These are phyloP conservation scores for Mobula hypostoma DNA, from an alignment of 2,113 vertebrate species.

Conservation along the genomic window DNA sequence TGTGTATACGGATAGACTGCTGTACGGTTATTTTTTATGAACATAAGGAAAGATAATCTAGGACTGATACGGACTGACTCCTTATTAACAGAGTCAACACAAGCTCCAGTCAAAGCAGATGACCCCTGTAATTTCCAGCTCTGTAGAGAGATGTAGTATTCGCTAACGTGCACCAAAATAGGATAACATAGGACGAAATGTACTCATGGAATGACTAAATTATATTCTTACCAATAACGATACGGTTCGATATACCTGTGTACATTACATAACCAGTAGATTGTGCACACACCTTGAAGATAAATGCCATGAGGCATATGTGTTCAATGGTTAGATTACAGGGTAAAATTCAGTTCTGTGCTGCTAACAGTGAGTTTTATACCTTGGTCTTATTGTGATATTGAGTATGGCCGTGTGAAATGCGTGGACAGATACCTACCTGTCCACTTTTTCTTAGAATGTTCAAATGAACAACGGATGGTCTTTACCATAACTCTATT, in stretches of 20 bases:
- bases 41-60: not conserved
- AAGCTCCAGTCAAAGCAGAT: not conserved
- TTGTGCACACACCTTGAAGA: not conserved
- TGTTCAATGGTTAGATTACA: not conserved
- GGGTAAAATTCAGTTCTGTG: not conserved
- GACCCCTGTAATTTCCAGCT: not conserved
- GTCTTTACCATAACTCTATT: not conserved
- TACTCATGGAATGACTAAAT: not conserved
- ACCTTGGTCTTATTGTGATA: not conserved
- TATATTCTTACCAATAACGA: not conserved
- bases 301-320: not conserved
- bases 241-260: not conserved
- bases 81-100: not conserved
- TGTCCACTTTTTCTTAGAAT: not conserved
- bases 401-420: not conserved
- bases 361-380: not conserved
- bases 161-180: not conserved
- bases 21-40: not conserved
- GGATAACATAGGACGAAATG: not conserved
- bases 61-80: not conserved
- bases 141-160: not conserved
- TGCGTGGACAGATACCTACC: not conserved
- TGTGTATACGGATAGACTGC: not conserved
- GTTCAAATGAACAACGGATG: not conserved
- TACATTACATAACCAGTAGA: not conserved